Base-by-base conservation (phyloP, 2,888 invertebrate species). In the Macropis europaea region DNA sequence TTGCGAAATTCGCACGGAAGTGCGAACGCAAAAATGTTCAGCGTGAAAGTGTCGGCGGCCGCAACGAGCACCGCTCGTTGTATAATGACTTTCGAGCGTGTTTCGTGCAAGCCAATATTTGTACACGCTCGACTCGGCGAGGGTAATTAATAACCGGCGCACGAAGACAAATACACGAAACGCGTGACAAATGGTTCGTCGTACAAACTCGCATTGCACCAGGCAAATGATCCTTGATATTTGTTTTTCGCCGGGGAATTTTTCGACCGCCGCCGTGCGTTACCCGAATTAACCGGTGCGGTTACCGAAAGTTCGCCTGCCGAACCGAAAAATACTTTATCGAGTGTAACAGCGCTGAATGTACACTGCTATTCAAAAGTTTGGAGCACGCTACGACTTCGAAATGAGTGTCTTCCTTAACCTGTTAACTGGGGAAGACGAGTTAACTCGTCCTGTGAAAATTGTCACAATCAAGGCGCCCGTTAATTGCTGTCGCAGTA, bases 131-230 rank as follows among this genome's bases (percentile, higher is more conserved):
- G 24, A 6, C 26, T 42, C 59, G 60, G 11, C 70, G 30, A 42
- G 53, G 15, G 54, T 38, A 62, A 71, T 71, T 70, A 70, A 71
- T 71, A 71, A 71, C 56, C 45, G n/a, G 42, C n/a, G n/a, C 22
- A 56, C 50, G 43, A 40, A 61, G 62, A 52, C 71, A 56, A 70
- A 50, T 52, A 70, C 48, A 32, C 62, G 32, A 36, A 32, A 36
- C 53, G 54, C 24, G 60, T 61, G 71, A 70, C 48, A 62, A 71
- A 71, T 52, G 71, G 62, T 56, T 56, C 50, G 32, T 13, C 38
- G 42, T 1, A 40, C 36, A 13, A 45, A 53, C 57, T 22, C 19
- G 24, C 28, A 26, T 36, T 19, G 17, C 3, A 38, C 4, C 32
- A 42, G 6, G 42, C 1, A 30, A 36, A 68, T 11, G 36, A 26